Conservation (phyloP, 1,140 invertebrate species). For the Drosophila nannoptera region DNA sequence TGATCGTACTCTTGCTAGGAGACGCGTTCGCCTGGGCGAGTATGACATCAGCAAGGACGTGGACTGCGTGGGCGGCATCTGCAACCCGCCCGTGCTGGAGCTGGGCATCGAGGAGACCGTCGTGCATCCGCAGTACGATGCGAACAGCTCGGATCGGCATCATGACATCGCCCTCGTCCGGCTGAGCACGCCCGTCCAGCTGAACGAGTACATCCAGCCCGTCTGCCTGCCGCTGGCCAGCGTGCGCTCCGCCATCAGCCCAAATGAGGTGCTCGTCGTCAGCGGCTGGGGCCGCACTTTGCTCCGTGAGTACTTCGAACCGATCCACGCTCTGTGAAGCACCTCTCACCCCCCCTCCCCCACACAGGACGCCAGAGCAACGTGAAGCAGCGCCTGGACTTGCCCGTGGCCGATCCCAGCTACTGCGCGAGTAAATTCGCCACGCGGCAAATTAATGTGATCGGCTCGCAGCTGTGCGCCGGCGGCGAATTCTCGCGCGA, state of each 20-base stretch:
- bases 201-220: constrained; percentile 86
- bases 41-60: constrained; percentile 81
- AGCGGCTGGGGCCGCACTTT: constrained; percentile 87
- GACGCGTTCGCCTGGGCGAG: constrained; percentile 82
- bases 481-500: constrained; percentile 84
- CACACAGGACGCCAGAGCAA: constrained; percentile 75
- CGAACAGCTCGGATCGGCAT: constrained; percentile 39
- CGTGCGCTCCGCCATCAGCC: constrained; percentile 53
- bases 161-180: constrained; percentile 89
- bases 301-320: constrained; percentile 52
- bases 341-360: neutral
- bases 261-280: constrained; percentile 80
- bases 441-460: constrained; percentile 52
- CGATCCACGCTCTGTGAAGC: neutral
- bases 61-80: constrained; percentile 80
- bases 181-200: constrained; percentile 85
- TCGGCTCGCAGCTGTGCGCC: constrained; percentile 82
- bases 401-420: constrained; percentile 80
- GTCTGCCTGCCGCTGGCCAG: constrained; percentile 84
- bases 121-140: constrained; percentile 76
- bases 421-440: constrained; percentile 80
- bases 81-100: constrained; percentile 69
- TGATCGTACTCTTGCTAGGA: constrained; percentile 53
- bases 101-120: constrained; percentile 71
- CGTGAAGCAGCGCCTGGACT: constrained; percentile 81